Evolutionary conservation across 92 coral and sea anemone genomes (phyloP).

Genomic region (Zoanthus solanderi): DNA sequence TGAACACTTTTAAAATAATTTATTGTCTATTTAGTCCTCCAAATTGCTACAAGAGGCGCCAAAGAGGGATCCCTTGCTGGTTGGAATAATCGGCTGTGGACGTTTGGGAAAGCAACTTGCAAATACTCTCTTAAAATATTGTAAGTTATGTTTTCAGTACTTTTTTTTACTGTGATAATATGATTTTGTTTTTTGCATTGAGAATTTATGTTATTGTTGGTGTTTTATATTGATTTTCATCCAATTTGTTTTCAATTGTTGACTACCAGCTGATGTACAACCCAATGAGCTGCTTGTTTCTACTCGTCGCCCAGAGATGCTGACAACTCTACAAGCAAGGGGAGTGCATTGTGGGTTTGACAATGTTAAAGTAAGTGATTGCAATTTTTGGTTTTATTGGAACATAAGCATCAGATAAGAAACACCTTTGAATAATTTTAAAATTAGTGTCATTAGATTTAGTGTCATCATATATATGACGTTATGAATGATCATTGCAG

Average conservation of each 20-base stretch:
- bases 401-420: not conserved
- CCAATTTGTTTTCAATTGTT: not conserved
- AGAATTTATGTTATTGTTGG: not conserved
- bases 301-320: constrained; percentile 93
- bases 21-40: constrained; percentile 64
- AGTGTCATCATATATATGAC: too few species aligned
- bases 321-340: constrained; percentile 75
- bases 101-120: constrained; percentile 95
- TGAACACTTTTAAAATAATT: not conserved
- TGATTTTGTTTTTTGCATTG: not conserved
- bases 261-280: constrained; percentile 77
- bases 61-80: constrained; percentile 83
- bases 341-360: constrained; percentile 97
- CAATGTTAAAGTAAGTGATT: constrained; percentile 76
- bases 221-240: not conserved
- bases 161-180: not conserved
- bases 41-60: constrained; percentile 90
- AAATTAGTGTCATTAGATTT: too few species aligned
- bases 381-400: not conserved
- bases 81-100: constrained; percentile 98
- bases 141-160: constrained; percentile 60
- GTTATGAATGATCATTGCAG: too few species aligned
- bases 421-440: too few species aligned
- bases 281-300: constrained; percentile 88
- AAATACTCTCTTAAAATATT: constrained; percentile 80